Percentiles rank a stretch among this genome's conserved stretches.
phyloP scores from a whole-genome alignment of 2,888 invertebrate genomes.

The Noctua comes region DNA sequence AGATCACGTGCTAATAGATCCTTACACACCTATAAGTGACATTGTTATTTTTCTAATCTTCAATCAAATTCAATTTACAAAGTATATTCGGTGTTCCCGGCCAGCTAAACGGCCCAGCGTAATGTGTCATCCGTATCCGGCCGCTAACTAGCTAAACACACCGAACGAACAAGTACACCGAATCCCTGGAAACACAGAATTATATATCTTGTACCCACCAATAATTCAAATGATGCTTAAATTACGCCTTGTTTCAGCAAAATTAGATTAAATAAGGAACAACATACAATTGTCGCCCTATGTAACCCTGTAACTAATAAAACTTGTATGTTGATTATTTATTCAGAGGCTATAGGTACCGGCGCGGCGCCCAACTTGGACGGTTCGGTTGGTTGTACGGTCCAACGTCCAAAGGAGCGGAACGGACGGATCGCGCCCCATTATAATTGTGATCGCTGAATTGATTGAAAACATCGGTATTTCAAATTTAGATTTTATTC shows the following conservation, averaged over 20 bases:
- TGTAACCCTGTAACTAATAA: background rate
- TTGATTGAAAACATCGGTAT: slow-evolving; percentile 75
- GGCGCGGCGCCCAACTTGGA: too few species aligned
- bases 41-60: background rate
- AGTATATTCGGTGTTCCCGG: too few species aligned
- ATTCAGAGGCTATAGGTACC: slow-evolving; percentile 16
- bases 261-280: slow-evolving; percentile 23
- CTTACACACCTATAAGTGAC: background rate
- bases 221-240: slow-evolving; percentile 9
- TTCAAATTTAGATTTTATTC: slow-evolving; percentile 76
- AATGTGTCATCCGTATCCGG: background rate
- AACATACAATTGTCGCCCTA: slow-evolving; percentile 18
- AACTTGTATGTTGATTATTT: slow-evolving; percentile 20
- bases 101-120: background rate
- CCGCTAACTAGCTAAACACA: background rate
- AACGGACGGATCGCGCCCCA: slow-evolving; percentile 57
- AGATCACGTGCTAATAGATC: background rate
- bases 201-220: background rate
- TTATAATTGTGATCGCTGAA: slow-evolving; percentile 73
- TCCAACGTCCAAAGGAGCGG: background rate
- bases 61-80: slow-evolving; percentile 8
- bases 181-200: slow-evolving; percentile 4
- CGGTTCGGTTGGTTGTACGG: too few species aligned
- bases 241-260: slow-evolving; percentile 2
- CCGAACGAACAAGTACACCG: slow-evolving; percentile 2